phyloP scores from a whole-genome alignment of 2,113 vertebrate genomes.

The Burhinus oedicnemus region DNA sequence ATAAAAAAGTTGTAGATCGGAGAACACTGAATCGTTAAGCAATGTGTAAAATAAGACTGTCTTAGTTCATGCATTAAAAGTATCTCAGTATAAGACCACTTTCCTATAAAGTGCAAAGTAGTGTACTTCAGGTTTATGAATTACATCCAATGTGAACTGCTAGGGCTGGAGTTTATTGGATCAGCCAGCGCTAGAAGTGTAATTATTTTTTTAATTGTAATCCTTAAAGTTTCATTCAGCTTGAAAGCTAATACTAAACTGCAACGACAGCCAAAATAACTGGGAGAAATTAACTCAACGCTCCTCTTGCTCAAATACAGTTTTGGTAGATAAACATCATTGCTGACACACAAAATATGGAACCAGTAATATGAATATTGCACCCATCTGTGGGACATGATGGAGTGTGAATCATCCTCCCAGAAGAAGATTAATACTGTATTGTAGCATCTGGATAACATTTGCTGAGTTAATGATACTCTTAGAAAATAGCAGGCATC shows the following conservation, averaged over 20 bases:
- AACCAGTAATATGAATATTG: background rate
- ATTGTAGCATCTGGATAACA: slow-evolving; percentile 21
- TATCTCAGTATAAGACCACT: background rate
- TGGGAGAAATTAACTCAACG: background rate
- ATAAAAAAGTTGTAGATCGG: background rate
- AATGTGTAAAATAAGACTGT: background rate
- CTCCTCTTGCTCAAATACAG: background rate
- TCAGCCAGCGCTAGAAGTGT: background rate
- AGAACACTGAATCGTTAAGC: slow-evolving; percentile 25
- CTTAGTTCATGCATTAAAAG: slow-evolving; percentile 7
- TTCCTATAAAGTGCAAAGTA: slow-evolving; percentile 29
- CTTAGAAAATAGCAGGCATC: background rate
- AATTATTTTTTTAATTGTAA: slow-evolving; percentile 8
- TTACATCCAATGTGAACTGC: background rate
- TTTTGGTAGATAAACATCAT: background rate
- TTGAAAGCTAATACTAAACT: background rate
- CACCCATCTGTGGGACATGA: background rate
- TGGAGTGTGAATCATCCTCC: background rate
- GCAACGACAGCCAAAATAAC: background rate
- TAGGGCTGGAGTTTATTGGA: background rate
- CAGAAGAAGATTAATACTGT: slow-evolving; percentile 23
- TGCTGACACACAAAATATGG: background rate
- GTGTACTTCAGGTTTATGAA: background rate
- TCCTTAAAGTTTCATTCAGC: background rate
- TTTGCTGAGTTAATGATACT: slow-evolving; percentile 7